Evolutionary conservation across 2,888 invertebrate genomes (phyloP).

Genomic region (Lagria hirta): DNA sequence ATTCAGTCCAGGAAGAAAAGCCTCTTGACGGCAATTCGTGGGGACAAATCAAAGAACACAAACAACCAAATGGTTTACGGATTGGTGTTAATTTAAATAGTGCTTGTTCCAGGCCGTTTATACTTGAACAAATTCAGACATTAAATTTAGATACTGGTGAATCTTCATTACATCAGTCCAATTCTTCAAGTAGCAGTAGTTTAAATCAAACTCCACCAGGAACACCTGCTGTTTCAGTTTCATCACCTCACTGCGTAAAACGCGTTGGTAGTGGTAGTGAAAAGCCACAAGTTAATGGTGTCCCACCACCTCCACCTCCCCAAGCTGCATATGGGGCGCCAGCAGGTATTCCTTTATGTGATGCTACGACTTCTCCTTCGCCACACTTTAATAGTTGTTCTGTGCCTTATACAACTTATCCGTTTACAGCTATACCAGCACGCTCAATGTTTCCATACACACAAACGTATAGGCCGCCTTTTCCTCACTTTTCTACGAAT

Average conservation of each 20-base stretch:
- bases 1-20: slow-evolving; percentile 30
- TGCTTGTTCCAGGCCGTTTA: slow-evolving; percentile 49
- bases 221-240: slow-evolving; percentile 56
- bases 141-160: slow-evolving; percentile 56
- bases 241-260: slow-evolving; percentile 1
- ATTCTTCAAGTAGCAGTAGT: slow-evolving; percentile 58
- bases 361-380: slow-evolving; percentile 50
- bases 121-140: slow-evolving; percentile 54
- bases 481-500: slow-evolving; percentile 45
- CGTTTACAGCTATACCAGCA: slow-evolving; percentile 29
- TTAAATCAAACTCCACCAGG: slow-evolving; percentile 61
- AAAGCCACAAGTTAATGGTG: slow-evolving; percentile 40
- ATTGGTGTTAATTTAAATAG: slow-evolving; percentile 29
- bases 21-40: slow-evolving; percentile 33
- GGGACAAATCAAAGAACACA: slow-evolving; percentile 21
- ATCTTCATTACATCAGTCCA: slow-evolving; percentile 56
- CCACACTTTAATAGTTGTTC: slow-evolving; percentile 52
- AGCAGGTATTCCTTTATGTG: slow-evolving; percentile 41
- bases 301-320: slow-evolving; percentile 43
- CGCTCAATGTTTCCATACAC: slow-evolving; percentile 49
- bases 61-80: slow-evolving; percentile 46
- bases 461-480: slow-evolving; percentile 47
- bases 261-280: background rate
- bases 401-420: slow-evolving; percentile 54
- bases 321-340: no score